Conservation (phyloP, 2,888 invertebrate genomes). For the Sphinx pinastri region DNA sequence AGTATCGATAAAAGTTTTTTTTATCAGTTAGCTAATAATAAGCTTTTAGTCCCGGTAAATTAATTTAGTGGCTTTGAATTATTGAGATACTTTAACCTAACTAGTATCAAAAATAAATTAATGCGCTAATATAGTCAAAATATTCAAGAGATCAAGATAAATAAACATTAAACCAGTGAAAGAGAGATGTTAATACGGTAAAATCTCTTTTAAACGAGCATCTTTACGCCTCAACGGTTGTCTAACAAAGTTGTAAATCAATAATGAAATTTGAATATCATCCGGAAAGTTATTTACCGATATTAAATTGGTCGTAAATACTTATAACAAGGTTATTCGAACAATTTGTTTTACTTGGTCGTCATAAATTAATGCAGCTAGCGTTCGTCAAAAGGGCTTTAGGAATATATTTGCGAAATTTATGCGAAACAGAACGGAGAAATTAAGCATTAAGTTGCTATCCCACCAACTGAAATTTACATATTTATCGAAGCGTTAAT, state of each 20-base stretch:
- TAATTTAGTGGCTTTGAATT: too few species aligned
- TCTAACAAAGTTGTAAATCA: slow-evolving; percentile 38
- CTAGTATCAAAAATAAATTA: too few species aligned
- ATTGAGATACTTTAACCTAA: too few species aligned
- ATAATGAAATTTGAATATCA: slow-evolving; percentile 51
- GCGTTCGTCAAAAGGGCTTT: slow-evolving; percentile 60
- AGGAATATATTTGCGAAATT: slow-evolving; percentile 69
- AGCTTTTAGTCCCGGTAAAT: too few species aligned
- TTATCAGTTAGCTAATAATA: too few species aligned
- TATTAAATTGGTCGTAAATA: slow-evolving; percentile 51
- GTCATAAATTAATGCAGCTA: slow-evolving; percentile 55
- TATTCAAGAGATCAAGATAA: background rate
- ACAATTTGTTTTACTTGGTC: slow-evolving; percentile 54
- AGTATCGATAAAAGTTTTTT: too few species aligned
- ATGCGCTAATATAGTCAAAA: too few species aligned
- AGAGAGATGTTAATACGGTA: background rate
- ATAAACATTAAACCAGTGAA: background rate
- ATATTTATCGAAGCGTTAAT: slow-evolving; percentile 72
- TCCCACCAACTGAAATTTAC: slow-evolving; percentile 67
- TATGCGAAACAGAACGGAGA: slow-evolving; percentile 72
- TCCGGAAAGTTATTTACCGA: slow-evolving; percentile 46
- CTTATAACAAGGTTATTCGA: slow-evolving; percentile 41
- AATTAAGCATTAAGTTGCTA: slow-evolving; percentile 75
- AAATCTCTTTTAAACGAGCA: slow-evolving; percentile 5
- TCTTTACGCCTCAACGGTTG: slow-evolving; percentile 30